phyloP scores from a whole-genome alignment of 1,140 invertebrate genomes.

The Druon quercuslanigerum region DNA sequence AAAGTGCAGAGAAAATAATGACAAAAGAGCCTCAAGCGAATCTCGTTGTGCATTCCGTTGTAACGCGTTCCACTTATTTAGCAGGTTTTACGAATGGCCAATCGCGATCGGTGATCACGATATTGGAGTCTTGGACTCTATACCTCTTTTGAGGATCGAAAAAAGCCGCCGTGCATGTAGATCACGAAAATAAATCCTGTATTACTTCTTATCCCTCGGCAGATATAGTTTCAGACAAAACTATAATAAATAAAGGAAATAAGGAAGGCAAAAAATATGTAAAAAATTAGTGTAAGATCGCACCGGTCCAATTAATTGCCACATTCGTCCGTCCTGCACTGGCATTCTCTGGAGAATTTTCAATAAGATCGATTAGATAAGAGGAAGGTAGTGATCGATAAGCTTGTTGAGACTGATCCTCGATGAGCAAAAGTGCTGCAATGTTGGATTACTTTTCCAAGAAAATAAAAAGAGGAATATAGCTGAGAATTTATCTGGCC shows the following conservation, averaged over 20 bases:
- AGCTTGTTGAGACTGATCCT: neutral
- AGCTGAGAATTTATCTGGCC: neutral
- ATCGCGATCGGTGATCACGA: slow-evolving; percentile 15
- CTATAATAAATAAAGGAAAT: neutral
- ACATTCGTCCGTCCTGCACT: neutral
- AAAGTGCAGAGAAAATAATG: neutral
- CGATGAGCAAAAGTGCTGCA: neutral
- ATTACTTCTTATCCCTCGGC: neutral
- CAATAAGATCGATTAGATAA: slow-evolving; percentile 1
- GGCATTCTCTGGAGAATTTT: neutral
- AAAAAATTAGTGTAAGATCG: neutral
- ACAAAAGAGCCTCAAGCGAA: slow-evolving; percentile 7
- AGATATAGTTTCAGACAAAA: neutral
- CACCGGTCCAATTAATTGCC: neutral
- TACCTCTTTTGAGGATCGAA: neutral
- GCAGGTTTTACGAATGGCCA: slow-evolving; percentile 17
- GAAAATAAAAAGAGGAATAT: neutral
- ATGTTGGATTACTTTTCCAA: neutral
- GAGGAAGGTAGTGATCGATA: neutral
- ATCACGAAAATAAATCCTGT: slow-evolving; percentile 5
- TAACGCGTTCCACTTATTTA: slow-evolving; percentile 24
- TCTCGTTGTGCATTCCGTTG: slow-evolving; percentile 12
- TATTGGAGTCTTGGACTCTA: neutral
- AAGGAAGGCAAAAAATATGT: neutral
- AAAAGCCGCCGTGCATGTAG: slow-evolving; percentile 3